Conservation (phyloP, 2,888 invertebrate species). For the Leptinotarsa juncta region DNA sequence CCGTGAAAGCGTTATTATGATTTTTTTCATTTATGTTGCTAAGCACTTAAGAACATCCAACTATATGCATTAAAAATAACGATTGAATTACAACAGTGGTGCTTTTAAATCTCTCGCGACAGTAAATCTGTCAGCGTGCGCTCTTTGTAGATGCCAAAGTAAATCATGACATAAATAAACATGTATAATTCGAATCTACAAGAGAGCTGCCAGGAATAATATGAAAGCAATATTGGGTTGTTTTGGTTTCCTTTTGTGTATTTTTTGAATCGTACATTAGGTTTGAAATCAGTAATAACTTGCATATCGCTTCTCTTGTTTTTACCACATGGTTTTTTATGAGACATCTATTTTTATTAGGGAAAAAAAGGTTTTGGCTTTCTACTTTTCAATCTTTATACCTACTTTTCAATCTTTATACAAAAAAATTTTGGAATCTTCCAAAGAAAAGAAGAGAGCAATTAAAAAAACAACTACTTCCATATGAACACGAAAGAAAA, state of each 20-base stretch:
- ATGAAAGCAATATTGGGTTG: slow-evolving; percentile 23
- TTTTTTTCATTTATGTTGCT: slow-evolving; percentile 18
- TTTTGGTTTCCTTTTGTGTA: slow-evolving; percentile 5
- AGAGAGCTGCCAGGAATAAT: slow-evolving; percentile 22
- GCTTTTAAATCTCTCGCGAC: slow-evolving; percentile 45
- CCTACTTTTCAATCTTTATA: too few relatives aligned
- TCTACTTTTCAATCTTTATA: too few relatives aligned
- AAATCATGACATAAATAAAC: slow-evolving; percentile 48
- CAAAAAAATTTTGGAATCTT: too few relatives aligned
- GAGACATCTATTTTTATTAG: too few relatives aligned
- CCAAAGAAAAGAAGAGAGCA: too few relatives aligned
- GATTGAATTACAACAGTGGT: slow-evolving; percentile 38
- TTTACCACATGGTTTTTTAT: too few relatives aligned
- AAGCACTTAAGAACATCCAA: slow-evolving; percentile 25
- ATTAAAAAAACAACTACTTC: too few relatives aligned
- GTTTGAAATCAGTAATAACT: not conserved
- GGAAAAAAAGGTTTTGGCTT: too few relatives aligned
- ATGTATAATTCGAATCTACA: slow-evolving; percentile 37
- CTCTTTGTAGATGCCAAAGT: slow-evolving; percentile 49
- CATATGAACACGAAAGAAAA: too few relatives aligned
- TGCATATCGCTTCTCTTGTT: too few relatives aligned
- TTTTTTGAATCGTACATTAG: not conserved
- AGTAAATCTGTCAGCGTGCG: slow-evolving; percentile 48
- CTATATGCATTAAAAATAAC: slow-evolving; percentile 35
- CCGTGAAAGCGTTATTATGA: not conserved